Base-by-base conservation (phyloP, 35 echinoderm and acorn worm genomes). In the Holothuria glaberrima region DNA sequence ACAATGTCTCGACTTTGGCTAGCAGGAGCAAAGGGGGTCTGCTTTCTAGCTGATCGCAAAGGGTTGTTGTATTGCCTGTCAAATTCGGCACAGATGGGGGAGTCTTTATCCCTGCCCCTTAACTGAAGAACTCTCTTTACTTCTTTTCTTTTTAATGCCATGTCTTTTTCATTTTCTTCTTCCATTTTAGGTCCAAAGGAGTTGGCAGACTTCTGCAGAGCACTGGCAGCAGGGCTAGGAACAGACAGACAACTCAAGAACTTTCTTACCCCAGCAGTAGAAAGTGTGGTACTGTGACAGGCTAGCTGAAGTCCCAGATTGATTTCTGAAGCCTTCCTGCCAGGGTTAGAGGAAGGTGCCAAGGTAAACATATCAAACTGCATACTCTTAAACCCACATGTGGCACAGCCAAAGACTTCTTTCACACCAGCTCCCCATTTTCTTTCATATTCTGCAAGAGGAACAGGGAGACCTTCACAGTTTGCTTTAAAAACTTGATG, bases 61-160 rank as follows among this genome's bases (percentile, higher is more conserved):
- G 54, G 31, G 20, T 59, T 85, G 31, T 85, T 85, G 30, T 85
- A 85, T 24, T 85, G n/a, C n/a, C 81, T 54, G 36, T 85, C 81
- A 64, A 26, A 85, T 35, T 85, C 81, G 27, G 81, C 81, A 21
- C 31, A 48, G 14, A 85, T 61, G 16, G 81, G 52, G 0, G 81
- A 36, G 31, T 85, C 56, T 64, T 22, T 27, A 2, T 20, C 9
- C 4, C 27, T 13, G 29, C 81, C 81, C 22, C 81, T 21, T 12
- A 61, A 24, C 61, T 59, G 0, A 14, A 85, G 27, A 14, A 35
- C 59, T n/a, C n/a, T n/a, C n/a, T n/a, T n/a, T n/a, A n/a, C n/a
- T n/a, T n/a, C n/a, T n/a, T n/a, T n/a, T n/a, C 16, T 61, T 25
- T 24, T 61, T 59, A 4, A 85, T n/a, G n/a, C n/a, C n/a, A n/a